A percentile compares a stretch with the other conserved stretches of the same genome.
phyloP scores from a whole-genome alignment of 2,888 invertebrate genomes.

The Tinea pellionella region DNA sequence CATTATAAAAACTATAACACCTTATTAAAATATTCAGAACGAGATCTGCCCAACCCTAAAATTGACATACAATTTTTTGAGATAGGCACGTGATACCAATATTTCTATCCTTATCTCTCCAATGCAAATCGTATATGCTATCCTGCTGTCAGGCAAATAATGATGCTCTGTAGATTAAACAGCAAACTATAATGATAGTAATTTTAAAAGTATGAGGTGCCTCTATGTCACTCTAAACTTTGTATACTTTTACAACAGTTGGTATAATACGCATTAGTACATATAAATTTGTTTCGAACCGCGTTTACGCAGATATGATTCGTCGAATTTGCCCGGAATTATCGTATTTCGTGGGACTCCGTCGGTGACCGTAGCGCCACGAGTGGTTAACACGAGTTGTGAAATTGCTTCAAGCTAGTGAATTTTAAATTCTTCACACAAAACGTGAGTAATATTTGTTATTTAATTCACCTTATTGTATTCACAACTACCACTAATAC shows the following conservation, averaged over 20 bases:
- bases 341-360: slow-evolving; percentile 4
- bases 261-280: not conserved
- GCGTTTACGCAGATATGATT: not conserved
- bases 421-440: not conserved
- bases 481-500: not conserved
- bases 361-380: slow-evolving; percentile 23
- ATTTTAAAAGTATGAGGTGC: not conserved
- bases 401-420: not conserved
- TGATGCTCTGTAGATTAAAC: not conserved
- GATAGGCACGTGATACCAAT: not conserved
- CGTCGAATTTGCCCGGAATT: not conserved
- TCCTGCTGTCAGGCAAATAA: not conserved
- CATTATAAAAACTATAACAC: no score
- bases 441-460: not conserved
- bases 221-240: not conserved
- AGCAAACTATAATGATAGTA: not conserved
- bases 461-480: not conserved
- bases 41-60: no score
- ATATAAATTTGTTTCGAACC: not conserved
- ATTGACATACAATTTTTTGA: no score
- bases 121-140: not conserved
- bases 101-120: not conserved
- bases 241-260: not conserved
- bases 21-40: no score
- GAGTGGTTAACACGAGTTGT: slow-evolving; percentile 15